A percentile compares a stretch with the other conserved stretches of the same genome.
Evolutionary conservation across 2,113 vertebrate species (phyloP).

Genomic region (Chlamydotis undulata): DNA sequence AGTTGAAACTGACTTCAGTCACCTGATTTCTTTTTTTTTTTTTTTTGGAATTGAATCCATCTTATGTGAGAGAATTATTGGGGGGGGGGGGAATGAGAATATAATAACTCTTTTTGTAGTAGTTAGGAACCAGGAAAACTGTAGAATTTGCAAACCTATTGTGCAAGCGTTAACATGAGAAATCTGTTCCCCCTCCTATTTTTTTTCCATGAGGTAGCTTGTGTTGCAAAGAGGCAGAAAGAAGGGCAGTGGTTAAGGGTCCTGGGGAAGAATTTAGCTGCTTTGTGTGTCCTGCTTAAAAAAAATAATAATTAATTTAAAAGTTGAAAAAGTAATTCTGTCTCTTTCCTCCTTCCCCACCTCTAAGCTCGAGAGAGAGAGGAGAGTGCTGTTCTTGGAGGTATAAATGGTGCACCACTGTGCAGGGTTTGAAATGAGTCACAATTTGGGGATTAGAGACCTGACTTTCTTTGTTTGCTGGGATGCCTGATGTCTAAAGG

Average conservation of each 20-base stretch:
- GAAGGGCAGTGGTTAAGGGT: neutral
- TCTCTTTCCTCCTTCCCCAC: neutral
- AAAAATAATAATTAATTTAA: neutral
- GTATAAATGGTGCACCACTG: neutral
- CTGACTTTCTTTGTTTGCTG: conserved; percentile 13
- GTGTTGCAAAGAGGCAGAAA: neutral
- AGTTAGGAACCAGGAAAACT: neutral
- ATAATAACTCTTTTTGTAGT: neutral
- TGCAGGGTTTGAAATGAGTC: neutral
- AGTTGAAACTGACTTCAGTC: conserved; percentile 8
- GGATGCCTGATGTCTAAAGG: neutral
- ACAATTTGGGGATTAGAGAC: conserved; percentile 19
- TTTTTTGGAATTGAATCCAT: neutral
- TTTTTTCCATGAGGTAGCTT: neutral
- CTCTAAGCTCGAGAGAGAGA: neutral
- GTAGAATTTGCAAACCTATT: neutral
- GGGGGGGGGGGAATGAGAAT: neutral
- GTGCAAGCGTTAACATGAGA: neutral
- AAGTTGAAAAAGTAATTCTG: neutral
- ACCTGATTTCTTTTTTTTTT: neutral
- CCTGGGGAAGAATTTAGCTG: neutral
- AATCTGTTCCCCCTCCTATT: neutral
- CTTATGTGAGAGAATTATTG: neutral
- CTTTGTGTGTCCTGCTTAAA: neutral
- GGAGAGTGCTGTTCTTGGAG: neutral